These are phyloP conservation scores for Drosophila kepulauana DNA, from an alignment of 1,140 invertebrate genomes.

Conservation along the genomic window DNA sequence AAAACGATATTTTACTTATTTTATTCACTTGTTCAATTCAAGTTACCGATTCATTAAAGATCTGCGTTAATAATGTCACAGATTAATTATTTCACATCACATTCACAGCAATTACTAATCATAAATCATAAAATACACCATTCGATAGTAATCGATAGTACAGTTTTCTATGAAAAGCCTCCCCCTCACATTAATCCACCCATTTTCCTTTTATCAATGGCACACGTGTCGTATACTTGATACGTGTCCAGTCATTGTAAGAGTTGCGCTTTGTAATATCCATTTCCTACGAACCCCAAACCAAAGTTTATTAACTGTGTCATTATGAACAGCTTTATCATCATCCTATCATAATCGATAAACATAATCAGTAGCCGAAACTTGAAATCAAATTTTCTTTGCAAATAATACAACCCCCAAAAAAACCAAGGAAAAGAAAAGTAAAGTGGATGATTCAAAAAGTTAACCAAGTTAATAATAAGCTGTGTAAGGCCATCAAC, in stretches of 20 bases:
- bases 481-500: constrained; percentile 10
- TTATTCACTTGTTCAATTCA: no score
- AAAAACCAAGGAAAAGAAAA: background rate
- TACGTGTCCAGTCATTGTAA: background rate
- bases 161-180: background rate
- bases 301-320: constrained; percentile 17
- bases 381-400: constrained; percentile 24
- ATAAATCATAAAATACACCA: background rate
- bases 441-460: constrained; percentile 5
- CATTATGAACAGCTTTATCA: constrained; percentile 37
- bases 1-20: no score
- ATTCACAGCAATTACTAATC: background rate
- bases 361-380: constrained; percentile 23
- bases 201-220: background rate
- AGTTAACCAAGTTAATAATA: constrained; percentile 48
- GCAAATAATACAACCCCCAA: background rate
- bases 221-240: constrained; percentile 35
- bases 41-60: no score
- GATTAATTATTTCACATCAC: no score
- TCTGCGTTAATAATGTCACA: no score
- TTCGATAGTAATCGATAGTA: background rate
- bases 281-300: background rate
- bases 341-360: constrained; percentile 17
- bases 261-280: constrained; percentile 10
- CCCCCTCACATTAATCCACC: background rate